Base-by-base conservation (phyloP, 2,888 invertebrate species). In the Timandra comae region DNA sequence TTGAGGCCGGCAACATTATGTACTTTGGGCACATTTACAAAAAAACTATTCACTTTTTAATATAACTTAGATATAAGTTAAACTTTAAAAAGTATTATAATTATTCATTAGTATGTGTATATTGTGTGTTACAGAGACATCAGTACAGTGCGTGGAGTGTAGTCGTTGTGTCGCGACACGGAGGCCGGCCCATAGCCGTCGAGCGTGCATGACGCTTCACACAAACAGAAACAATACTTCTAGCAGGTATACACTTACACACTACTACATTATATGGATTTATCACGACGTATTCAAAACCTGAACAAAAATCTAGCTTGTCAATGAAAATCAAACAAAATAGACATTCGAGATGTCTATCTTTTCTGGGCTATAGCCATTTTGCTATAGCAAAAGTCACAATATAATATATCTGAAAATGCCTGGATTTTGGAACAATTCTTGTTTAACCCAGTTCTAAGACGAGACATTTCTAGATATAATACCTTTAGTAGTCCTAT, bases 121-220 rank as follows among this genome's bases (percentile, higher is more conserved):
- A 12, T 22, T 32, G 34, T 32, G 59, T 71, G 58, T 91, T 91
- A 1, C 90, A 95, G 95, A 95, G 92, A 93, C 91, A 94, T 92
- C 93, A 94, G 93, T 94, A 93, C 93, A 93, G 92, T 92, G 93
- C 92, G 93, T 92, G 93, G 94, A 77, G 82, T 78, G 80, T 73
- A 71, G 79, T 73, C 77, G 80, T 68, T 74, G 75, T 73, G 78
- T 74, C 66, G 77, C 72, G 63, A 72, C 73, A 60, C 68, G 66
- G 73, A 73, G 73, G 69, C 75, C 78, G 72, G 73, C 77, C 77
- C 67, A 71, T 77, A 72, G 82, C 76, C 79, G 78, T 89, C 89
- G 89, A 91, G 91, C 91, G 93, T 94, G 94, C 93, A 94, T 94
- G 93, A 94, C 92, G 93, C 93, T 91, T 88, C 89, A 90, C 91